These are phyloP conservation scores for Sarcophaga carnaria DNA, from an alignment of 2,888 invertebrate genomes.

Conservation along the genomic window DNA sequence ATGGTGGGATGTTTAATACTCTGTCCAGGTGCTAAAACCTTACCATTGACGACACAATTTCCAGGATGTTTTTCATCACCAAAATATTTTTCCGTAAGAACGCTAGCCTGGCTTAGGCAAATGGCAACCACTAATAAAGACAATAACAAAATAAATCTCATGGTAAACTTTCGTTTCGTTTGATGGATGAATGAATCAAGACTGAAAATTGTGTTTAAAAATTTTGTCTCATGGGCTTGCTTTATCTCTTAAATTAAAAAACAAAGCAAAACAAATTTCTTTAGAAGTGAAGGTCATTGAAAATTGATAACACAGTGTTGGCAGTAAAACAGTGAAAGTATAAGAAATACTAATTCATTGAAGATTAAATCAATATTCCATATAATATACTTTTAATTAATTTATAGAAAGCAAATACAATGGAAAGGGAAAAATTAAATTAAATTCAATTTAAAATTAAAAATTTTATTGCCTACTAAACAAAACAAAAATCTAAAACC, in stretches of 20 bases:
- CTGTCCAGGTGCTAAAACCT: constrained; percentile 63
- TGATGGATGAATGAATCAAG: not conserved
- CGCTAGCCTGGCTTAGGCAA: constrained; percentile 45
- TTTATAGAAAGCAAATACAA: too few species aligned
- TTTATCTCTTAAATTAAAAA: not conserved
- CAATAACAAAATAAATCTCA: constrained; percentile 38
- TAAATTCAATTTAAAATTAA: too few species aligned
- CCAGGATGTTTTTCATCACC: constrained; percentile 62
- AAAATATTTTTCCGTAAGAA: constrained; percentile 54
- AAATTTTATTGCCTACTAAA: too few species aligned
- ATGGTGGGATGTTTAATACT: constrained; percentile 67
- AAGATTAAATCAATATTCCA: too few species aligned
- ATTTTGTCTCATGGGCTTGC: not conserved
- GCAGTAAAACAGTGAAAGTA: constrained; percentile 6
- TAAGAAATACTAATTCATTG: not conserved
- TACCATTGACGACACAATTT: constrained; percentile 62
- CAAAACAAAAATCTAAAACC: too few species aligned
- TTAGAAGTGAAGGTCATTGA: constrained; percentile 24
- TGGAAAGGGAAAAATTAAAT: too few species aligned
- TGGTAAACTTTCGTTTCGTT: not conserved
- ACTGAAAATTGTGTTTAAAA: constrained; percentile 8
- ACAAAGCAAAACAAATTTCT: not conserved
- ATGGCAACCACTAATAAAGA: constrained; percentile 4
- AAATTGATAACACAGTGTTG: not conserved
- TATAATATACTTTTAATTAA: too few species aligned